Percentiles rank a stretch among this genome's conserved stretches.
Evolutionary conservation across 1,140 invertebrate genomes (phyloP).

Genomic region (Spodoptera frugiperda): DNA sequence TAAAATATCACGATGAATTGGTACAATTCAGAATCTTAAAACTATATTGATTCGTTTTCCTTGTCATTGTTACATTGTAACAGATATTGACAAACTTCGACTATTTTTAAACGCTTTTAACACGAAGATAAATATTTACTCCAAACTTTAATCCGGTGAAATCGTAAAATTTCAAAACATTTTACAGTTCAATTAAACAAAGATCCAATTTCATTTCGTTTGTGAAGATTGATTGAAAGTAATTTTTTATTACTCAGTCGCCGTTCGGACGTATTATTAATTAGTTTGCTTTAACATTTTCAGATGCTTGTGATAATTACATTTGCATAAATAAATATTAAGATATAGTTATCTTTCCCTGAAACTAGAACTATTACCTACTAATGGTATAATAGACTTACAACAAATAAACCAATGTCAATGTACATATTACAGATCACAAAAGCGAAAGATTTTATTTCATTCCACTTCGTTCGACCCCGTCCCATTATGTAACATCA

Average conservation of each 20-base stretch:
- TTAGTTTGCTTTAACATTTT: constrained; percentile 26
- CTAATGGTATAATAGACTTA: too few relatives aligned
- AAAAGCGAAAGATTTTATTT: too few relatives aligned
- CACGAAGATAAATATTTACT: constrained; percentile 18
- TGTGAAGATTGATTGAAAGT: constrained; percentile 33
- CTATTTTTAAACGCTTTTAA: constrained; percentile 4
- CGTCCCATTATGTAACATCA: constrained; percentile 9
- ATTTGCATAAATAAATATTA: too few relatives aligned
- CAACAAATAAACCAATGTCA: too few relatives aligned
- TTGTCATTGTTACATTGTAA: neutral
- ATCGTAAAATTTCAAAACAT: constrained; percentile 25
- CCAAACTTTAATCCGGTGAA: neutral
- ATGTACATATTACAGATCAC: too few relatives aligned
- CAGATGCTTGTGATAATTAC: neutral
- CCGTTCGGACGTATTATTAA: constrained; percentile 13
- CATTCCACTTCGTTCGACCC: neutral
- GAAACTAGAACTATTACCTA: too few relatives aligned
- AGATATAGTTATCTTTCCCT: too few relatives aligned
- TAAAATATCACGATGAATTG: too few relatives aligned
- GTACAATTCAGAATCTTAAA: too few relatives aligned
- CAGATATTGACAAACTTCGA: neutral
- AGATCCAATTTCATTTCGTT: constrained; percentile 32
- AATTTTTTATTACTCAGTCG: constrained; percentile 24
- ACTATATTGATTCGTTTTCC: too few relatives aligned
- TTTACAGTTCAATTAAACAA: constrained; percentile 36